A percentile compares a stretch with the other conserved stretches of the same genome.
These are phyloP conservation scores for Lophura nycthemera DNA, from an alignment of 2,113 vertebrate species.

Conservation along the genomic window DNA sequence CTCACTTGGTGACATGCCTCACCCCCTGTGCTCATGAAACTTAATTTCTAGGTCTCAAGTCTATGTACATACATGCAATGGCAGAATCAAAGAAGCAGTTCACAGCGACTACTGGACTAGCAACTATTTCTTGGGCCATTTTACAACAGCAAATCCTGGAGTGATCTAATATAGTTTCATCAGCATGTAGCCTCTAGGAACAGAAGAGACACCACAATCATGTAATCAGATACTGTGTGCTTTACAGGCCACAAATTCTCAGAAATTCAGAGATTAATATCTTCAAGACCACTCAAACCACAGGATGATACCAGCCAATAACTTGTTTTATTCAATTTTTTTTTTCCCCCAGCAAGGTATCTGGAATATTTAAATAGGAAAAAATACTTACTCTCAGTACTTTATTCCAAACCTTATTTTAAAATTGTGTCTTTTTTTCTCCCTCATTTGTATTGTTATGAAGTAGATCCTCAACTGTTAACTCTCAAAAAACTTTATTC, in stretches of 20 bases:
- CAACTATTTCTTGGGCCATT: not conserved
- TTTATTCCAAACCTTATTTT: not conserved
- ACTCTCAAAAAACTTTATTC: not conserved
- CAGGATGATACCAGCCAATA: slow-evolving; percentile 15
- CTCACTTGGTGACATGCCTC: not conserved
- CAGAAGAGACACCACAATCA: accelerated
- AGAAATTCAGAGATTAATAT: slow-evolving; percentile 28
- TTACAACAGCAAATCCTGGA: not conserved
- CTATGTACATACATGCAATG: not conserved
- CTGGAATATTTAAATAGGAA: not conserved
- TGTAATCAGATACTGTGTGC: not conserved
- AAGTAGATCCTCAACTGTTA: not conserved
- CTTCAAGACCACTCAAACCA: slow-evolving; percentile 11
- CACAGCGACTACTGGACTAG: not conserved
- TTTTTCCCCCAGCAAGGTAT: not conserved
- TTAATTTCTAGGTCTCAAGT: not conserved
- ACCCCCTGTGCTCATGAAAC: not conserved
- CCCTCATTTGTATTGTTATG: not conserved
- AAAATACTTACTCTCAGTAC: not conserved
- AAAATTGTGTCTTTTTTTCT: not conserved
- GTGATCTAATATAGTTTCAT: not conserved
- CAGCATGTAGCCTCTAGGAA: not conserved
- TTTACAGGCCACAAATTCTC: slow-evolving; percentile 36
- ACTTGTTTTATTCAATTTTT: slow-evolving; percentile 1
- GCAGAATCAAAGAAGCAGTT: not conserved